Percentiles rank a stretch among this genome's conserved stretches.
These are phyloP conservation scores for Echinarachnius parma DNA, from an alignment of 53 echinoderm and acorn worm species.

Conservation along the genomic window DNA sequence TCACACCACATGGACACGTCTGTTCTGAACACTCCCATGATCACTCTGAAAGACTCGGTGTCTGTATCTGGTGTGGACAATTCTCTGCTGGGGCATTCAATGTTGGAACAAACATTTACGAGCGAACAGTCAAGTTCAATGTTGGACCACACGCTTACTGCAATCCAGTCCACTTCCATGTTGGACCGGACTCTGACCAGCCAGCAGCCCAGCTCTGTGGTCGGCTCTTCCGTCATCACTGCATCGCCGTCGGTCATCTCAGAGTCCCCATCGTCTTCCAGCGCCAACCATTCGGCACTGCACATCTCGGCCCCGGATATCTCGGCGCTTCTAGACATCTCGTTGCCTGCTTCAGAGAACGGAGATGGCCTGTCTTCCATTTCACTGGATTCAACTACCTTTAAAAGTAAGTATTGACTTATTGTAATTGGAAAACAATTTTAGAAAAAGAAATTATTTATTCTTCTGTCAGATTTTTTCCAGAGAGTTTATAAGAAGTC, in stretches of 20 bases:
- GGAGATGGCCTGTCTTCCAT: conserved; percentile 39
- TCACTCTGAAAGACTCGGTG: too few species aligned
- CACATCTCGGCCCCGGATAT: conserved; percentile 73
- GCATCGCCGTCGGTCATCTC: too few species aligned
- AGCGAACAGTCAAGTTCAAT: too few species aligned
- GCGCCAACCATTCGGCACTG: conserved; percentile 19
- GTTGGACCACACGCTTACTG: too few species aligned
- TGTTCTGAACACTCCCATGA: too few species aligned
- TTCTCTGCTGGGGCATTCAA: too few species aligned
- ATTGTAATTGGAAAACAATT: too few species aligned
- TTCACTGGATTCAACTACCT: conserved; percentile 26
- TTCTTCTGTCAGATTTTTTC: too few species aligned
- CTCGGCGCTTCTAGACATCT: conserved; percentile 73
- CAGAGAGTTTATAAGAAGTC: too few species aligned
- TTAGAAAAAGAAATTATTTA: too few species aligned
- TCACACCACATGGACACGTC: background rate
- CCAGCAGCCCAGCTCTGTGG: background rate
- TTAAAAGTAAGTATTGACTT: conserved; percentile 31
- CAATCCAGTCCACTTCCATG: background rate
- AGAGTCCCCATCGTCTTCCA: conserved; percentile 3
- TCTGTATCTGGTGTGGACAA: too few species aligned
- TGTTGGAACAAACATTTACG: too few species aligned
- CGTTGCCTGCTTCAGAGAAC: conserved; percentile 64
- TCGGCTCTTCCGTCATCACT: conserved; percentile 1
- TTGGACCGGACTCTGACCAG: background rate